Evolutionary conservation across 2,888 invertebrate species (phyloP).

Genomic region (Xanthia icteritia): DNA sequence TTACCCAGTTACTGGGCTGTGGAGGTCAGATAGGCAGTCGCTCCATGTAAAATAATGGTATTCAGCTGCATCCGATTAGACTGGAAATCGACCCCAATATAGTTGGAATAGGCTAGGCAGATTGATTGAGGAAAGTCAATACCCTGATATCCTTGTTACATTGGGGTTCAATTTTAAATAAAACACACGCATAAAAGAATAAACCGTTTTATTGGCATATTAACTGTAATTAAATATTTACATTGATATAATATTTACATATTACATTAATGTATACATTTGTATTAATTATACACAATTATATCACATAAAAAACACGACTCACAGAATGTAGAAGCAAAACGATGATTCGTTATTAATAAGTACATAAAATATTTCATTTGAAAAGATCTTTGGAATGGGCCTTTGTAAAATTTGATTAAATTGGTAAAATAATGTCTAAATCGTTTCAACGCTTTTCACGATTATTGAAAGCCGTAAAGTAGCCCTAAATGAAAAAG

Average conservation of each 20-base stretch:
- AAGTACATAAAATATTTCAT: constrained; percentile 74
- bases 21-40: too few relatives aligned
- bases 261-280: constrained; percentile 74
- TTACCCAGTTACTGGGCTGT: too few relatives aligned
- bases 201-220: constrained; percentile 88
- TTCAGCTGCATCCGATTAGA: too few relatives aligned
- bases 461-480: constrained; percentile 50
- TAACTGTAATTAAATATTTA: constrained; percentile 87
- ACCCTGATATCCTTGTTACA: background rate
- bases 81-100: too few relatives aligned
- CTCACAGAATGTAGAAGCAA: constrained; percentile 84
- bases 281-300: constrained; percentile 85
- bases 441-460: constrained; percentile 43
- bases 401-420: constrained; percentile 69
- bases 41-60: too few relatives aligned
- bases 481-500: constrained; percentile 57
- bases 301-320: constrained; percentile 89
- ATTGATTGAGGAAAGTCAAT: background rate
- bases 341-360: constrained; percentile 73
- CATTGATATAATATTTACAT: constrained; percentile 75
- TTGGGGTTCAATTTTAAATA: constrained; percentile 27
- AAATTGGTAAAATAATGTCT: constrained; percentile 59
- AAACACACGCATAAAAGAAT: constrained; percentile 85
- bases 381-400: constrained; percentile 83
- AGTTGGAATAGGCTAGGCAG: too few relatives aligned